Evolutionary conservation across 1,140 invertebrate genomes (phyloP).

Genomic region (Drosophila trapezifrons): DNA sequence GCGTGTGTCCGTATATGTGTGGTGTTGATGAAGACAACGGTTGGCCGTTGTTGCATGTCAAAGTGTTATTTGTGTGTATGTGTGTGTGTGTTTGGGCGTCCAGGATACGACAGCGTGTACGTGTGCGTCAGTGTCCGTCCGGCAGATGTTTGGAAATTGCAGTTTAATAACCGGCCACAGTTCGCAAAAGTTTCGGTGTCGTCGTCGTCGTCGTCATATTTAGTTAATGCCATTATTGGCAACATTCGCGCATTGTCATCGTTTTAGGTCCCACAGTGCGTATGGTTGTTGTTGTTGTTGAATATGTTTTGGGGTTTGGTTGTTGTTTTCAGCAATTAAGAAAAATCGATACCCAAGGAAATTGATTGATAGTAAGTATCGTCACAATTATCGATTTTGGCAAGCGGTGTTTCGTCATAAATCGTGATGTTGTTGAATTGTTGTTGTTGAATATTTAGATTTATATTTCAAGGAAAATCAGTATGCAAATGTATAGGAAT

Average conservation of each 20-base stretch:
- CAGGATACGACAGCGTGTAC: constrained; percentile 15
- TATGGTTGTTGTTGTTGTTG: constrained; percentile 17
- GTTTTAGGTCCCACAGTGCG: not conserved
- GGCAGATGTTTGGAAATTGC: constrained; percentile 70
- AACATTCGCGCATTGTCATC: constrained; percentile 47
- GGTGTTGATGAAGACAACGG: constrained; percentile 41
- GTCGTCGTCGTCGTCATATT: constrained; percentile 45
- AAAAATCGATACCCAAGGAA: not conserved
- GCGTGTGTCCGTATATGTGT: constrained; percentile 24
- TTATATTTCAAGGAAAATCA: not conserved
- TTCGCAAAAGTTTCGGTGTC: constrained; percentile 37
- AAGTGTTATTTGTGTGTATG: constrained; percentile 44
- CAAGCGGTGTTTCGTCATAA: too few relatives aligned
- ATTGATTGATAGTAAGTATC: not conserved
- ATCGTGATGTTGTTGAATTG: not conserved
- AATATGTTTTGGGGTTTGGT: not conserved
- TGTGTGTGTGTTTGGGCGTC: constrained; percentile 19
- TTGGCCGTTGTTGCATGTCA: constrained; percentile 53
- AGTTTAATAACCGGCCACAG: constrained; percentile 53
- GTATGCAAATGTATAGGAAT: not conserved
- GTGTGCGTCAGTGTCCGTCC: constrained; percentile 18
- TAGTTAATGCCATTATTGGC: constrained; percentile 49
- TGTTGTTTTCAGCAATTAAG: not conserved
- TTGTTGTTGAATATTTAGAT: not conserved
- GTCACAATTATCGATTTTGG: not conserved